phyloP scores from a whole-genome alignment of 2,113 vertebrate genomes.

The Lophochroa leadbeateri region DNA sequence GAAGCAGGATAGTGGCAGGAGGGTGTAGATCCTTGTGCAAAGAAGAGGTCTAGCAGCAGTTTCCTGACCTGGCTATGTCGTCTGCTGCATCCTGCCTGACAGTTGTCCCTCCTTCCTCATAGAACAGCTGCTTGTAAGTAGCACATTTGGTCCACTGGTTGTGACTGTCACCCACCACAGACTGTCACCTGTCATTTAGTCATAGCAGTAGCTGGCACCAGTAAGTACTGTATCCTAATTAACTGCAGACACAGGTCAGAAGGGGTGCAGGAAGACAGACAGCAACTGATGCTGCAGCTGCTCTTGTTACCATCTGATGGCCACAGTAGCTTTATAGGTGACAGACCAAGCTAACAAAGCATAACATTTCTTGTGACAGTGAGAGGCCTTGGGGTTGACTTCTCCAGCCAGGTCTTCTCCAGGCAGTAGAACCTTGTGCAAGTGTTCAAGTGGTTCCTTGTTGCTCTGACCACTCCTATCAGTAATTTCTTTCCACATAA shows the following conservation, averaged over 20 bases:
- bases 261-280: neutral
- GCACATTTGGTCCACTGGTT: neutral
- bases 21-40: too few species aligned
- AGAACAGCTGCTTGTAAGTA: neutral
- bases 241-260: neutral
- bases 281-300: neutral
- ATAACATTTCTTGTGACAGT: neutral
- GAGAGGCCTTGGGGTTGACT: neutral
- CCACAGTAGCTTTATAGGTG: neutral
- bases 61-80: too few species aligned
- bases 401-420: neutral
- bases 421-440: neutral
- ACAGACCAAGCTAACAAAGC: neutral
- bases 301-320: neutral
- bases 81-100: neutral
- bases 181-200: neutral
- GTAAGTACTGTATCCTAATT: neutral
- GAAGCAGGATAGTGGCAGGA: too few species aligned
- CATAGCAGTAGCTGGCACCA: neutral
- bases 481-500: neutral
- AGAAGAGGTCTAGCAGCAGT: too few species aligned
- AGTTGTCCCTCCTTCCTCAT: neutral
- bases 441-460: neutral
- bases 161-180: neutral
- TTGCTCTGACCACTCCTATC: neutral